Base-by-base conservation (phyloP, 2,888 invertebrate species). In the Lamellibrachia satsuma region DNA sequence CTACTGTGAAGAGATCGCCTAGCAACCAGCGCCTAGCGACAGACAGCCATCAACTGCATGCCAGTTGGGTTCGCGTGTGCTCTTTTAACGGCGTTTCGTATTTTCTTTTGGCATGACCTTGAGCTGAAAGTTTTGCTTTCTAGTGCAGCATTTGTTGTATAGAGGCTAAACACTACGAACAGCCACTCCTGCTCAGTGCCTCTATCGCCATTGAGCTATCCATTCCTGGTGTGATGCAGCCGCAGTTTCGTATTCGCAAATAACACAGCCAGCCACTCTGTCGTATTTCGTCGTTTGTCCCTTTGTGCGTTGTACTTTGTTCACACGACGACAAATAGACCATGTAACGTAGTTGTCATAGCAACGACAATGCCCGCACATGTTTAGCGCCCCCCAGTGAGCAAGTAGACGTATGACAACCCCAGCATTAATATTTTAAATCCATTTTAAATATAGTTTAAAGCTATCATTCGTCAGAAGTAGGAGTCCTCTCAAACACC, bases 191-290 rank as follows among this genome's bases (percentile, higher is more conserved):
- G 75, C 75, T 75, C 75, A n/a, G 75, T 15, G 22, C 22, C 22
- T 75, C 75, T 75, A n/a, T 75, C n/a, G 75, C 22, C 75, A n/a
- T 75, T 75, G 15, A 75, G 75, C 75, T 75, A 75, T 75, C 75
- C 75, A 75, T 75, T 75, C 75, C 75, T 75, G 75, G 75, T 75
- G 75, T 75, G 75, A 75, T 75, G 75, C 75, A 75, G 75, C 75
- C 75, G 75, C 75, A 75, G 75, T 75, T 75, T 75, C 75, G 75
- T 2, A 75, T 75, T 75, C 22, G 75, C 75, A 75, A 75, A 75
- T 75, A 75, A 75, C 75, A n/a, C 75, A 75, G 75, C 75, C 75
- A 75, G 75, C 75, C 22, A 22, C 75, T 75, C 22, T 75, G 22
- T 75, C 75, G 75, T 75, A 75, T 75, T 75, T 22, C 75, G 75